These are phyloP conservation scores for Plemyria rubiginata DNA, from an alignment of 2,888 invertebrate genomes.

Conservation along the genomic window DNA sequence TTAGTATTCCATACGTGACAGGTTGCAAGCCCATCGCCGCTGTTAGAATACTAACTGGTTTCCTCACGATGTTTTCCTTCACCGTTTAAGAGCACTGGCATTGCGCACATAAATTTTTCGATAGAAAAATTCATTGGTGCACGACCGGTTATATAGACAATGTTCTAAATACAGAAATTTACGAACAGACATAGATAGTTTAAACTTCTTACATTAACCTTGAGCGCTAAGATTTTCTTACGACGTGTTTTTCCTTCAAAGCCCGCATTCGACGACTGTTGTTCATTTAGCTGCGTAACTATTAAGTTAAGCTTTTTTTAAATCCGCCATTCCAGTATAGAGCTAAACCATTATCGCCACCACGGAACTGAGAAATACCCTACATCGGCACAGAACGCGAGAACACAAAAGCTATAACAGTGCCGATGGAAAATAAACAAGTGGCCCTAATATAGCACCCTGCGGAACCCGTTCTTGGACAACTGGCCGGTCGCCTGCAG, in stretches of 20 bases:
- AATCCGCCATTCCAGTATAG: not conserved
- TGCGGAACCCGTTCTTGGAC: slow-evolving; percentile 37
- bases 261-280: no score
- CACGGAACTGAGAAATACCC: no score
- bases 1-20: no score
- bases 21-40: no score
- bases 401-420: slow-evolving; percentile 31
- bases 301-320: not conserved
- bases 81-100: no score
- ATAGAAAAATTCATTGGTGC: no score
- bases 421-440: slow-evolving; percentile 35
- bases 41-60: no score
- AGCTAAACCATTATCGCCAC: not conserved
- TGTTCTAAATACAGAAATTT: not conserved
- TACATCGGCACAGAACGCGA: slow-evolving; percentile 19
- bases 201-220: not conserved
- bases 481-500: slow-evolving; percentile 29
- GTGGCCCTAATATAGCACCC: slow-evolving; percentile 40
- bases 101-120: no score
- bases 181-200: not conserved
- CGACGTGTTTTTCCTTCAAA: no score
- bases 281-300: not conserved
- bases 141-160: no score
- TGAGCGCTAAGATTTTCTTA: not conserved
- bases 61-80: no score